phyloP scores from a whole-genome alignment of 2,888 invertebrate genomes.

The Synanthedon tipuliformis region DNA sequence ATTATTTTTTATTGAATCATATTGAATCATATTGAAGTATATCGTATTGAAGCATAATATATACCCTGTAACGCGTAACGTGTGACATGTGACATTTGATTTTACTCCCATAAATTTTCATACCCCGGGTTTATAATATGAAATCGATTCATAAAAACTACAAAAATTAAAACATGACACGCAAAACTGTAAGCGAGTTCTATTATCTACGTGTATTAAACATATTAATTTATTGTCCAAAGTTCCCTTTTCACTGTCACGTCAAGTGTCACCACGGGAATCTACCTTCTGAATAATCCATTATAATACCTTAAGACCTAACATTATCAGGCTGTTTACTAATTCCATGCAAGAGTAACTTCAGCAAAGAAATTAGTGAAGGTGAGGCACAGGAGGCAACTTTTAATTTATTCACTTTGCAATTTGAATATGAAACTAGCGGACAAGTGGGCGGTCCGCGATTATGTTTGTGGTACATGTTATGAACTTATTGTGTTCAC shows the following conservation, averaged over 20 bases:
- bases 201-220: neutral
- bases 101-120: too few relatives aligned
- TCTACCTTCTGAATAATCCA: neutral
- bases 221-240: neutral
- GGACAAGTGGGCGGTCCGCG: slow-evolving; percentile 6
- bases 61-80: too few relatives aligned
- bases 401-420: slow-evolving; percentile 48
- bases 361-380: slow-evolving; percentile 37
- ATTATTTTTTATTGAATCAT: too few relatives aligned
- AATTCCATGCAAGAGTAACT: slow-evolving; percentile 46
- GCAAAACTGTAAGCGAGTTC: too few relatives aligned
- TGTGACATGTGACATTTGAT: too few relatives aligned
- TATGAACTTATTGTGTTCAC: neutral
- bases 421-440: slow-evolving; percentile 44
- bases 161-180: too few relatives aligned
- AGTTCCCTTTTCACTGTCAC: neutral
- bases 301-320: slow-evolving; percentile 6
- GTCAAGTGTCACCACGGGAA: neutral
- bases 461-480: neutral
- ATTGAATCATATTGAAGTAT: too few relatives aligned
- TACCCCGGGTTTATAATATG: too few relatives aligned
- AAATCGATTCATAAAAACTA: too few relatives aligned
- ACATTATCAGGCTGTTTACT: slow-evolving; percentile 27
- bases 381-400: slow-evolving; percentile 15
- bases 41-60: too few relatives aligned